A percentile compares a stretch with the other conserved stretches of the same genome.
phyloP scores from a whole-genome alignment of 2,113 vertebrate species.

The Morone chrysops region DNA sequence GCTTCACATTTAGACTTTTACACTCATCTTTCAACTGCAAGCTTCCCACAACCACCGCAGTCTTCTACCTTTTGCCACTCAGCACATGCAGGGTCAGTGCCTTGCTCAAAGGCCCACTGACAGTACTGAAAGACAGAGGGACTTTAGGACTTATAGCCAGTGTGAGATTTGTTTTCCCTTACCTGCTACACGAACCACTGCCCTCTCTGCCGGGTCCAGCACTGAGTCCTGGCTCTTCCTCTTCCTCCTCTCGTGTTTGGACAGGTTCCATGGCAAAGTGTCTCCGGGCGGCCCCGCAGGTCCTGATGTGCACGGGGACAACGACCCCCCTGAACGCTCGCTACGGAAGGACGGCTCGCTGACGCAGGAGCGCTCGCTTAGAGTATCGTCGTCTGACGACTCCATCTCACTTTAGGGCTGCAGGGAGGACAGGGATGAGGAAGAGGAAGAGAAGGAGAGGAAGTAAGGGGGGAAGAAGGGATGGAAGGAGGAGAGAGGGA shows the following conservation, averaged over 20 bases:
- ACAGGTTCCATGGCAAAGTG: conserved; percentile 97
- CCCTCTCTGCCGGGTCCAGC: conserved; percentile 97
- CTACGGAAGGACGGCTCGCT: conserved; percentile 94
- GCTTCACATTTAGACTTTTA: neutral
- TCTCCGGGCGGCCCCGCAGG: conserved; percentile 91
- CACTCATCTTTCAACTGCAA: neutral
- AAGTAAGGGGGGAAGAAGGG: neutral
- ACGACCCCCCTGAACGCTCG: conserved; percentile 93
- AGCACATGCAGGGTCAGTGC: neutral
- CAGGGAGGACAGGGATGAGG: neutral
- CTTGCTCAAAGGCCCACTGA: conserved; percentile 9
- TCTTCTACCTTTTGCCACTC: neutral
- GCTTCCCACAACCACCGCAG: neutral
- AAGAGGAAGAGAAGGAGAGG: neutral
- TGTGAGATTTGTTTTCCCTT: conserved; percentile 63
- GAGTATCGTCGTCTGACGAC: conserved; percentile 97
- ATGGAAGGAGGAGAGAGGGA: neutral
- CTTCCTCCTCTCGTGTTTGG: conserved; percentile 96
- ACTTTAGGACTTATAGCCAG: neutral
- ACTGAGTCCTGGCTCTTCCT: conserved; percentile 96
- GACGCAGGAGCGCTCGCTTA: conserved; percentile 93
- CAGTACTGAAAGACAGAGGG: neutral
- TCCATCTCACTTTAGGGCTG: conserved; percentile 86
- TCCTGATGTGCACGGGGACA: conserved; percentile 91
- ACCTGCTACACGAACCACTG: conserved; percentile 97